A percentile compares a stretch with the other conserved stretches of the same genome.
Conservation (phyloP, 35 echinoderm and acorn worm species). For the Amphiura filiformis region DNA sequence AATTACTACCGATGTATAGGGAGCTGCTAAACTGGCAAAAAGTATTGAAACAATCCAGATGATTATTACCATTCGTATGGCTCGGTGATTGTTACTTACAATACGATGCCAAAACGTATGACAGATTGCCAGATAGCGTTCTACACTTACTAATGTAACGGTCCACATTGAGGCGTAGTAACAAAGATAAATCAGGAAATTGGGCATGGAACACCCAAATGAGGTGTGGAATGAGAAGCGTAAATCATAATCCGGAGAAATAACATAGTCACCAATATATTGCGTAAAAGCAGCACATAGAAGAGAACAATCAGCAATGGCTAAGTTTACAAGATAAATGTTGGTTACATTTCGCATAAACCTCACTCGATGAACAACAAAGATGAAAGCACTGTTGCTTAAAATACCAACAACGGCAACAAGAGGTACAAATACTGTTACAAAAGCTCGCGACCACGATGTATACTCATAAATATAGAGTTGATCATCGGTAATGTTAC, state of each 20-base stretch:
- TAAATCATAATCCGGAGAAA: not conserved
- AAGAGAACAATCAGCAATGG: not conserved
- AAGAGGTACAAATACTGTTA: not conserved
- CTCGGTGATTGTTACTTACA: not conserved
- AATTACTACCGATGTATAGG: not conserved
- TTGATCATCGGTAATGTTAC: not conserved
- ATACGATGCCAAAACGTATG: constrained; percentile 1
- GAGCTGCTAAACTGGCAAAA: not conserved
- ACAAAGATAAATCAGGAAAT: not conserved
- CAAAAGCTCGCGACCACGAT: not conserved
- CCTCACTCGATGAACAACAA: not conserved
- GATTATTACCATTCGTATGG: not conserved
- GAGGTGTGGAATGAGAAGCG: not conserved
- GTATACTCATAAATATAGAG: not conserved
- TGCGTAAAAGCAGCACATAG: not conserved
- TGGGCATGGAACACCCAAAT: not conserved
- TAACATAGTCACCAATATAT: not conserved
- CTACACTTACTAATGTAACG: not conserved
- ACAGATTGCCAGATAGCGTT: not conserved
- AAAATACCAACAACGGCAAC: not conserved
- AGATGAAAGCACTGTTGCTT: constrained; percentile 3
- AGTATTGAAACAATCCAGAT: not conserved
- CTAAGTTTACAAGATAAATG: constrained; percentile 20
- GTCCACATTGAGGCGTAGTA: not conserved
- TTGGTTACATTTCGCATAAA: constrained; percentile 7